Percentiles rank a stretch among this genome's conserved stretches.
These are phyloP conservation scores for Chloroceryle inda DNA, from an alignment of 2,797 vertebrate species.

Conservation along the genomic window DNA sequence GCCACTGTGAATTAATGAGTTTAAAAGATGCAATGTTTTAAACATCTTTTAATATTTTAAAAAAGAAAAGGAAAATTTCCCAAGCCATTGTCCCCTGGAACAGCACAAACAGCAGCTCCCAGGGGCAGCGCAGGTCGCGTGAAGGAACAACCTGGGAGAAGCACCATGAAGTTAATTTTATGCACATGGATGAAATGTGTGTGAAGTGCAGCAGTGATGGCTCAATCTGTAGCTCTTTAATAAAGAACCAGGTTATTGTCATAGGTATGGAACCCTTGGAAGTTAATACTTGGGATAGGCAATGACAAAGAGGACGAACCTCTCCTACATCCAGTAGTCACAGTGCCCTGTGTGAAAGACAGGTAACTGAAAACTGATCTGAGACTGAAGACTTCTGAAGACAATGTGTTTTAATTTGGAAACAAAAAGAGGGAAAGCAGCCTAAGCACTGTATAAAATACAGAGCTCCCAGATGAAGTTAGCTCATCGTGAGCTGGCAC, in stretches of 20 bases:
- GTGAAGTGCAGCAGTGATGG: background rate
- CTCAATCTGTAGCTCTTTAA: background rate
- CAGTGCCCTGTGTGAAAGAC: background rate
- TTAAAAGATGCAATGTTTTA: background rate
- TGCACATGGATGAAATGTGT: background rate
- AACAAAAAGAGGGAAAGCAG: background rate
- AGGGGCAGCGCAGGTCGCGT: background rate
- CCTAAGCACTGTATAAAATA: background rate
- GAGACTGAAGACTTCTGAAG: background rate
- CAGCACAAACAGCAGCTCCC: background rate
- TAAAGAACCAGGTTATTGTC: background rate
- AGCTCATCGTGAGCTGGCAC: background rate
- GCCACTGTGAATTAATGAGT: background rate
- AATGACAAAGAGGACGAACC: background rate
- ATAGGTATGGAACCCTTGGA: background rate
- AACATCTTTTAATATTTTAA: background rate
- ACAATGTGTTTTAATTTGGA: background rate
- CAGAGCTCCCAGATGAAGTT: background rate
- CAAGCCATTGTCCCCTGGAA: no score
- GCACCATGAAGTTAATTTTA: background rate
- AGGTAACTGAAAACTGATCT: background rate
- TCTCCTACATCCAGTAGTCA: background rate
- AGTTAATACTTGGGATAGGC: background rate
- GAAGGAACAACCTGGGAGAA: background rate
- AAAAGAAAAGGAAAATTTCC: background rate